These are phyloP conservation scores for Selene dorsalis DNA, from an alignment of 2,797 vertebrate genomes.

Conservation along the genomic window DNA sequence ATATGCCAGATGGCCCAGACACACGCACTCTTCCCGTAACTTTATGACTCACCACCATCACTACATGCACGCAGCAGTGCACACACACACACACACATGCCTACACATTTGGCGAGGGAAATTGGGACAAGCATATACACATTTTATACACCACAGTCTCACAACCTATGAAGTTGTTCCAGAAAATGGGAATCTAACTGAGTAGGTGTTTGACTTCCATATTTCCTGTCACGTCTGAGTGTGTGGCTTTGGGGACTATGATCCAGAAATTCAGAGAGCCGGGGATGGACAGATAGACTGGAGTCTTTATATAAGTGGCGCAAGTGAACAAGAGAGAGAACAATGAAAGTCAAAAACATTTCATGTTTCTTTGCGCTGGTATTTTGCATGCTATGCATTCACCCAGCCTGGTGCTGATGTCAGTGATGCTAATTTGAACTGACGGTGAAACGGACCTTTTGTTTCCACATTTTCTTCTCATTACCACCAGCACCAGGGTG, in stretches of 20 bases:
- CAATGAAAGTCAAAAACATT: background rate
- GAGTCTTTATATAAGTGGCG: background rate
- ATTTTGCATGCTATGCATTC: background rate
- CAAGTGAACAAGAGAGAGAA: background rate
- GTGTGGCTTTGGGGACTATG: conserved; percentile 8
- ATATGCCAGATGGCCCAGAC: conserved; percentile 78
- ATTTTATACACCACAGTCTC: conserved; percentile 29
- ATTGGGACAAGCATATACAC: conserved; percentile 47
- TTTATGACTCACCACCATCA: conserved; percentile 77
- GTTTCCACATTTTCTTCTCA: conserved; percentile 17
- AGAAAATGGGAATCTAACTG: conserved; percentile 17
- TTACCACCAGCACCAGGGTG: conserved; percentile 46
- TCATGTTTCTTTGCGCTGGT: background rate
- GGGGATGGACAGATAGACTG: background rate
- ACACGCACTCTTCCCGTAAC: conserved; percentile 66
- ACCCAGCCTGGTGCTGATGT: conserved; percentile 6
- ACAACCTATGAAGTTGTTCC: conserved; percentile 13
- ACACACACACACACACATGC: conserved; percentile 45
- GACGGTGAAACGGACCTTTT: background rate
- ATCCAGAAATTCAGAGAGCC: background rate
- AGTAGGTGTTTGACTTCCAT: background rate
- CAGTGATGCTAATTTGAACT: conserved; percentile 10
- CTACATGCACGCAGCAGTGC: conserved; percentile 10
- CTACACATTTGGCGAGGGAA: conserved; percentile 44
- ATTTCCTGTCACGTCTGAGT: conserved; percentile 19